Evolutionary conservation across 2,113 vertebrate species (phyloP).

Genomic region (Columba janthina): DNA sequence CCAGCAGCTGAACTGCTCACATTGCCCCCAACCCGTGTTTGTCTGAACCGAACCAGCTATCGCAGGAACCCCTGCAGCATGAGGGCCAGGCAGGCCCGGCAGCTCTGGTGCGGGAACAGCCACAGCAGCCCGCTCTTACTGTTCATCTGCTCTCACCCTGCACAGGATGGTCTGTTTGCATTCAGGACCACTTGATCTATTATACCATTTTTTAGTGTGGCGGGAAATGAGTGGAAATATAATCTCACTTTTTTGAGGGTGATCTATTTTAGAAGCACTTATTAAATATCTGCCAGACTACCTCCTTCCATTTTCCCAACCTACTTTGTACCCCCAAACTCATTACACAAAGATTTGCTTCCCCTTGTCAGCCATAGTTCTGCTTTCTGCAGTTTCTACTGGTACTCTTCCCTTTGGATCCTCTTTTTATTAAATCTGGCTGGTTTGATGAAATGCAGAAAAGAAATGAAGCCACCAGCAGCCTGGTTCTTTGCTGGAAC

Average conservation of each 20-base stretch:
- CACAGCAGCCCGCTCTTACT: neutral
- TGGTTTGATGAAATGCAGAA: neutral
- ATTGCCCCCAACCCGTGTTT: rapidly evolving
- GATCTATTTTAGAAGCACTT: neutral
- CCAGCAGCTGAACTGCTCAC: neutral
- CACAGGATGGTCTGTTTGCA: neutral
- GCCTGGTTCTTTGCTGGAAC: neutral
- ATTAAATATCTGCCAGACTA: neutral
- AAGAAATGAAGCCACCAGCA: neutral
- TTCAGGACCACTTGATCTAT: neutral
- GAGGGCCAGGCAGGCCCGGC: too few species aligned
- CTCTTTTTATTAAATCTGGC: neutral
- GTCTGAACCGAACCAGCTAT: neutral
- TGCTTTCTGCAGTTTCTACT: neutral
- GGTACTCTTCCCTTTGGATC: neutral
- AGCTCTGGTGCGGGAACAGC: too few species aligned
- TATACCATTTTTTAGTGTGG: too few species aligned
- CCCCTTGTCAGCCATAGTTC: neutral
- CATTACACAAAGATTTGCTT: neutral
- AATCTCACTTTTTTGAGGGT: neutral
- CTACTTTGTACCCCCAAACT: neutral
- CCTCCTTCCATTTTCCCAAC: neutral
- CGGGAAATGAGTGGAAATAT: neutral
- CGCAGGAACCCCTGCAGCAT: too few species aligned
- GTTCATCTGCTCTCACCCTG: neutral